phyloP scores from a whole-genome alignment of 2,888 invertebrate species.

The Pseudoips prasinana region DNA sequence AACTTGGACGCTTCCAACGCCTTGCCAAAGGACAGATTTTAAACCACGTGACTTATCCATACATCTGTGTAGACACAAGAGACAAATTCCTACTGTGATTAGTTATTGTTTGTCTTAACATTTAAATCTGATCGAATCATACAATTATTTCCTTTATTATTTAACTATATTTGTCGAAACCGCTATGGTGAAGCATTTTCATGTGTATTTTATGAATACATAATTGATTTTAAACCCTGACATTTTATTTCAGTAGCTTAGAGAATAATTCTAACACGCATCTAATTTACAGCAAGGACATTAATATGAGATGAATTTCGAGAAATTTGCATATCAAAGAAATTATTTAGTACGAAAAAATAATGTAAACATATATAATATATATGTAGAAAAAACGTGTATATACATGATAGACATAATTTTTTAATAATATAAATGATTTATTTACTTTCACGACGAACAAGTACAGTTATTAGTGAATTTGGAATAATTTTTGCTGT shows the following conservation, averaged over 20 bases:
- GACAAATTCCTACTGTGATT: slow-evolving; percentile 20
- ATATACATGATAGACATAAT: no score
- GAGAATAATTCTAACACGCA: no score
- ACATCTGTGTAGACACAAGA: slow-evolving; percentile 15
- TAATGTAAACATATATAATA: no score
- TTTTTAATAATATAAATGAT: no score
- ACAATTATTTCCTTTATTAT: slow-evolving; percentile 15
- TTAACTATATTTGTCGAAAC: slow-evolving; percentile 4
- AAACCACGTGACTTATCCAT: slow-evolving; percentile 1
- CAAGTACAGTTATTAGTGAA: no score
- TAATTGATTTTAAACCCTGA: slow-evolving; percentile 22
- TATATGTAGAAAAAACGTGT: no score
- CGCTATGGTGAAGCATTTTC: slow-evolving; percentile 11
- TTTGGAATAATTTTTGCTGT: no score
- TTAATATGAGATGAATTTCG: no score
- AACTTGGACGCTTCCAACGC: slow-evolving; percentile 52
- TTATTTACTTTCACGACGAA: no score
- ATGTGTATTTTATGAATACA: slow-evolving; percentile 34
- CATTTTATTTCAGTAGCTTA: slow-evolving; percentile 29
- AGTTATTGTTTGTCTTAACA: slow-evolving; percentile 14
- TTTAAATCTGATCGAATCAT: slow-evolving; percentile 12
- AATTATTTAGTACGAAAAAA: no score
- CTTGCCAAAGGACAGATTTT: slow-evolving; percentile 41
- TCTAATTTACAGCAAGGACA: not conserved
- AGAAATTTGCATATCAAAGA: no score